These are phyloP conservation scores for Podilymbus podiceps DNA, from an alignment of 2,113 vertebrate species.

Conservation along the genomic window DNA sequence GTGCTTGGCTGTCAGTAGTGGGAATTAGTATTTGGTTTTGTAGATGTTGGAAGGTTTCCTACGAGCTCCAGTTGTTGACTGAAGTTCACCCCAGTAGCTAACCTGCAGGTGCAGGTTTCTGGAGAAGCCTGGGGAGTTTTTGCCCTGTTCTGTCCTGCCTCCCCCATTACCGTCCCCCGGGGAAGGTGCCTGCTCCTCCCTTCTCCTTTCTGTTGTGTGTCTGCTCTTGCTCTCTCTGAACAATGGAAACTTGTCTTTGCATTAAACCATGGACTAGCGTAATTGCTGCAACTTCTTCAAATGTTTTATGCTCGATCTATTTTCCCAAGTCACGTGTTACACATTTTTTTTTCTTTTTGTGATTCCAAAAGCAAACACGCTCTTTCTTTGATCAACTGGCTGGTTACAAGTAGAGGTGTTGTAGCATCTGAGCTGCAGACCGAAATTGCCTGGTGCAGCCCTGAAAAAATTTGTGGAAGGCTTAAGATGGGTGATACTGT, in stretches of 20 bases:
- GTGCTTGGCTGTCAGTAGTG: neutral
- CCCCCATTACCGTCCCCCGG: neutral
- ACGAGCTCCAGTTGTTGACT: neutral
- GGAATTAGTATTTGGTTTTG: neutral
- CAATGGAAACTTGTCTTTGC: neutral
- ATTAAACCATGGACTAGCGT: neutral
- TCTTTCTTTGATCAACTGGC: neutral
- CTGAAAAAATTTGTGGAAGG: neutral
- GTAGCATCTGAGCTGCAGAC: neutral
- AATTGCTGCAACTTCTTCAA: neutral
- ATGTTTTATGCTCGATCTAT: neutral
- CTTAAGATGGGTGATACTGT: neutral
- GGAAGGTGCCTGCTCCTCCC: neutral
- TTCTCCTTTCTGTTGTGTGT: neutral
- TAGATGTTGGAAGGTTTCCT: neutral
- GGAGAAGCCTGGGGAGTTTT: neutral
- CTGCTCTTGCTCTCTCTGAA: neutral
- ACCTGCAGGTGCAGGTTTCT: neutral
- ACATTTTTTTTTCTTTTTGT: rapidly evolving
- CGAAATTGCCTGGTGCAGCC: neutral
- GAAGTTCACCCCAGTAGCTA: neutral
- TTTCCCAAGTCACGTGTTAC: neutral
- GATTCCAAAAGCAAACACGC: neutral
- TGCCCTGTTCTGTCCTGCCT: neutral
- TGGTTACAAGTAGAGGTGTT: neutral